phyloP scores from a whole-genome alignment of 2,888 invertebrate genomes.

The Lochmaea crataegi region DNA sequence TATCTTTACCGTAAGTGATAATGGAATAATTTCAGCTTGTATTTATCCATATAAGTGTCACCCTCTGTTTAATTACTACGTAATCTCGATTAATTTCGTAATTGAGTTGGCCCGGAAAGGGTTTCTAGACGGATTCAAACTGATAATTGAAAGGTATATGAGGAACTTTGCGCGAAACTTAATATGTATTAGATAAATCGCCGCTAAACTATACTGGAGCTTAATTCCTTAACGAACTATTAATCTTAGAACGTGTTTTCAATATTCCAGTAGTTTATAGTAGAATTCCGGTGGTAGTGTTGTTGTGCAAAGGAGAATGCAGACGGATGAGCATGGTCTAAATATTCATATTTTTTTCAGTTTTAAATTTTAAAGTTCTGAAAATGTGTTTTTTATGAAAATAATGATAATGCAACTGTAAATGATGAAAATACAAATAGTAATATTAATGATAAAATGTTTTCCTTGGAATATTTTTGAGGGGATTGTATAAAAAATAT shows the following conservation, averaged over 20 bases:
- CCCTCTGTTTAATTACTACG: conserved; percentile 15
- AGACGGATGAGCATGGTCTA: too few species aligned
- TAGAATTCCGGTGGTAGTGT: too few species aligned
- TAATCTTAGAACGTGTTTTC: neutral
- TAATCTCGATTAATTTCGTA: conserved; percentile 14
- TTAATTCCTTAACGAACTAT: neutral
- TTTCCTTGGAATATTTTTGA: too few species aligned
- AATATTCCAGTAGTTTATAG: neutral
- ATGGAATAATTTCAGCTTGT: neutral
- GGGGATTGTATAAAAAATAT: too few species aligned
- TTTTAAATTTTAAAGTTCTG: too few species aligned
- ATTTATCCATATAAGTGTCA: conserved; percentile 14
- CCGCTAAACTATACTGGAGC: conserved; percentile 3
- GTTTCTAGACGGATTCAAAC: conserved; percentile 6
- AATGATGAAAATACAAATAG: too few species aligned
- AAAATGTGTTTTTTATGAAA: too few species aligned
- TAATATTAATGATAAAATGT: too few species aligned
- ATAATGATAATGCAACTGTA: too few species aligned
- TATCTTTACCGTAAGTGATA: neutral
- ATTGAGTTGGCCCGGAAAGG: conserved; percentile 12
- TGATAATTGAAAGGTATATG: conserved; percentile 23
- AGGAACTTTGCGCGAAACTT: conserved; percentile 15
- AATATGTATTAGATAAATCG: conserved; percentile 20
- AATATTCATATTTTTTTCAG: too few species aligned
- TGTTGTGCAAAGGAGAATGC: too few species aligned